Evolutionary conservation across 2,113 vertebrate species (phyloP), one percentile per base, ranked within the genome.

Genomic region (Vidua chalybeata): DNA sequence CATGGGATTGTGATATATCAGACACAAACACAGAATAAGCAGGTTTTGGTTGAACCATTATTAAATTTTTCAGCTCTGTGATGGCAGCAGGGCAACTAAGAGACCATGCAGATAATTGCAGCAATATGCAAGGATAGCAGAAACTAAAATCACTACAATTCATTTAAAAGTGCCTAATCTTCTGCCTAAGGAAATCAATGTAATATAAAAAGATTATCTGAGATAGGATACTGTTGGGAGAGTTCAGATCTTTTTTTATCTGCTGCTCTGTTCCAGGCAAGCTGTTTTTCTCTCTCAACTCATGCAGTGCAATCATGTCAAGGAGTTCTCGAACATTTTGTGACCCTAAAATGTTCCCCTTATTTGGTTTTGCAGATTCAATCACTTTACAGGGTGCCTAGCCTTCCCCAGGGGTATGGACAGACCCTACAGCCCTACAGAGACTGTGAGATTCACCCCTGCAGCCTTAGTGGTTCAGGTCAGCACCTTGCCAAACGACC

Each of bases 141-240:
- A 92, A 92, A 87, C 27, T 67, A 55, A 96, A 92, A 75, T 86
- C 26, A 30, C 27, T 75, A 8, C 88, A 71, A 89, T 81, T 93
- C 21, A 46, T 89, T 92, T 82, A 30, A 68, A 92, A 94, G 75
- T 69, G 28, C 39, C 48, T 93, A 35, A 89, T 92, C 69, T 92
- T 91, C 77, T 87, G 66, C 22, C 69, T 52, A 79, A 82, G 28
- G 69, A 94, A 95, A 89, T 78, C 48, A 87, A 49, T 72, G 77
- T 48, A 37, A 87, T 31, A 87, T 52, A 43, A 94, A 51, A 92
- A 87, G 54, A 92, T 93, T 55, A 87, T 89, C 69, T 84, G 61
- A 87, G 86, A 91, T 69, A 86, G 19, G 35, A 88, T 62, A 88
- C 23, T 88, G 37, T 51, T 81, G 71, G 54, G 37, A 95, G n/a